Conservation (phyloP, 2,888 invertebrate species). For the Leptogaster cylindrica region DNA sequence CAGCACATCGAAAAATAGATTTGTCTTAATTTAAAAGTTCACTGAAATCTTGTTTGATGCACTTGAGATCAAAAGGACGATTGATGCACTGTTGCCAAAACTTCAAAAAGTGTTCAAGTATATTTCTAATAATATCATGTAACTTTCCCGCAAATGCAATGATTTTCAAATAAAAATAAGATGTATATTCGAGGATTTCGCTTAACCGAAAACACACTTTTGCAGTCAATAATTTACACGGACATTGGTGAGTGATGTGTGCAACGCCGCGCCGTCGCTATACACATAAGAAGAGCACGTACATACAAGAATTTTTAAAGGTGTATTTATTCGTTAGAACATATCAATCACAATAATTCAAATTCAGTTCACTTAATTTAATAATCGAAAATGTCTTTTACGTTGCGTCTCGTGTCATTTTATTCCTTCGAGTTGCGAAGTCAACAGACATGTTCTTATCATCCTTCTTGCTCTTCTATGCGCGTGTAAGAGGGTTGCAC, state of each 20-base stretch:
- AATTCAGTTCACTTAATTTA: slow-evolving; percentile 61
- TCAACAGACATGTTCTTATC: slow-evolving; percentile 33
- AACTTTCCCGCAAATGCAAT: neutral
- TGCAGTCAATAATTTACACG: no score
- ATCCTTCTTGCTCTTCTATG: neutral
- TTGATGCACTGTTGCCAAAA: no score
- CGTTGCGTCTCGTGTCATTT: slow-evolving; percentile 48
- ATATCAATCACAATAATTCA: slow-evolving; percentile 59
- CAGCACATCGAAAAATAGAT: no score
- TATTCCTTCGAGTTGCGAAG: slow-evolving; percentile 38
- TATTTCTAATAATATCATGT: no score
- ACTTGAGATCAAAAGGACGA: no score
- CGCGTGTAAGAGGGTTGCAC: neutral
- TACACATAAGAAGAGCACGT: neutral
- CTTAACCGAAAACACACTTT: slow-evolving; percentile 27
- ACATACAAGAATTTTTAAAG: neutral
- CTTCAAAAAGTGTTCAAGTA: no score
- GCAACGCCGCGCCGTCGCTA: neutral
- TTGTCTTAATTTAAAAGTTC: no score
- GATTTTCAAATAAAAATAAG: neutral
- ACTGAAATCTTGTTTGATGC: no score
- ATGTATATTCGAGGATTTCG: slow-evolving; percentile 3
- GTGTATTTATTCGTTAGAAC: slow-evolving; percentile 34
- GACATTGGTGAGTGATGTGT: no score
- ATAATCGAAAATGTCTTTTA: slow-evolving; percentile 52